Evolutionary conservation across 2,888 invertebrate species (phyloP).

Genomic region (Sphecodes monilicornis): DNA sequence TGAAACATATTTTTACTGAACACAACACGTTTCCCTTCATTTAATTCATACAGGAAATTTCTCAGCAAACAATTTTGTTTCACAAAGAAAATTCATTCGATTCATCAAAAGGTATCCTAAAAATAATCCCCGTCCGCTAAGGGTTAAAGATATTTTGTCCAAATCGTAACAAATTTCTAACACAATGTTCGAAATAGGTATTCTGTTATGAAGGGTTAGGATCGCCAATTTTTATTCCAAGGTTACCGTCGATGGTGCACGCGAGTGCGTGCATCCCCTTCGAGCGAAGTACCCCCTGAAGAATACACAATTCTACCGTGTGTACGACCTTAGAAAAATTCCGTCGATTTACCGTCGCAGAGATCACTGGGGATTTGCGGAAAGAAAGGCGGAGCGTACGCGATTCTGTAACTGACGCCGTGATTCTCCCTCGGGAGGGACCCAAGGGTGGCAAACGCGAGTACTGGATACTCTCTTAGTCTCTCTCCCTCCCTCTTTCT

Average conservation of each 20-base stretch:
- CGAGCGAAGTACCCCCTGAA: background rate
- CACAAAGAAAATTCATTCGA: no score
- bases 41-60: no score
- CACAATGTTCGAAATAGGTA: background rate
- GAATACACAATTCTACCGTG: slow-evolving; percentile 24
- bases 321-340: slow-evolving; percentile 49
- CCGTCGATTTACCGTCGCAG: slow-evolving; percentile 46
- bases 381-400: slow-evolving; percentile 55
- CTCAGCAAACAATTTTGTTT: no score
- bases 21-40: no score
- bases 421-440: slow-evolving; percentile 57
- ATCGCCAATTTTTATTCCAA: slow-evolving; percentile 3
- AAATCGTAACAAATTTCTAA: background rate
- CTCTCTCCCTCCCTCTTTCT: background rate
- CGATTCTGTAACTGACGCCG: slow-evolving; percentile 60
- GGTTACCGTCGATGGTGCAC: background rate
- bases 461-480: slow-evolving; percentile 13
- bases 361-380: slow-evolving; percentile 38
- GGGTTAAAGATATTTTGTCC: no score
- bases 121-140: no score
- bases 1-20: no score
- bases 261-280: background rate
- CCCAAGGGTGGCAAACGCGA: slow-evolving; percentile 49
- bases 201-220: background rate
- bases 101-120: no score